Base-by-base conservation (phyloP, 2,797 vertebrate species). In the Urophycis tenuis region DNA sequence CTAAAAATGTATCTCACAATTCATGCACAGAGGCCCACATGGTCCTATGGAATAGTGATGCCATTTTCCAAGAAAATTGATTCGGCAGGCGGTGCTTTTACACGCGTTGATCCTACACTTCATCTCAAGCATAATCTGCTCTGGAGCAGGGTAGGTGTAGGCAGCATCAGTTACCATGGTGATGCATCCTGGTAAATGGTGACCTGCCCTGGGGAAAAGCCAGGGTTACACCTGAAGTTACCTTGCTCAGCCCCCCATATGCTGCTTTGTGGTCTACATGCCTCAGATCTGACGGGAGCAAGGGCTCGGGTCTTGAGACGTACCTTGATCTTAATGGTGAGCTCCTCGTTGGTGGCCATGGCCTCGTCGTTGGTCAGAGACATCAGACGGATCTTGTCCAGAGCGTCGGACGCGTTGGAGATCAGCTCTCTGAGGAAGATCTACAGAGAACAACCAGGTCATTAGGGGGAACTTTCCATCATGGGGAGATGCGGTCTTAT, bases 401-500 rank as follows among this genome's bases (percentile, higher is more conserved):
- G 91, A 82, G 98, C 98, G 86, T 99, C 98, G 0, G 97, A 99
- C 45, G 98, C 96, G 81, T 99, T 99, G 81, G 98, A 99, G 89
- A 99, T 99, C 87, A 99, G 89, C 87, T 99, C 98, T 84, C 98
- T 93, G 41, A 99, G 88, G 94, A 99, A 99, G 90, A 99, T 99
- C 98, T 99, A 88, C 73, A 81, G 67, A 39, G 31, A 76, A 11
- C n/a, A 45, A 78, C 10, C 60, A 19, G 60, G 60, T 17, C 25
- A 67, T 29, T 67, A 29, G 60, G 11, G 12, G 60, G 1, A 29
- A 41, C 17, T 41, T 41, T 12, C 17, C 39, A 41, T 41, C 17
- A 41, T 17, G 39, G 14, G 39, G 39, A 41, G 39, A 41, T 15
- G 17, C 5, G 14, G 39, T 41, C 39, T 12, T 39, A 12, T 39